phyloP scores from a whole-genome alignment of 2,113 vertebrate genomes.

The Malurus alboscapulatus region DNA sequence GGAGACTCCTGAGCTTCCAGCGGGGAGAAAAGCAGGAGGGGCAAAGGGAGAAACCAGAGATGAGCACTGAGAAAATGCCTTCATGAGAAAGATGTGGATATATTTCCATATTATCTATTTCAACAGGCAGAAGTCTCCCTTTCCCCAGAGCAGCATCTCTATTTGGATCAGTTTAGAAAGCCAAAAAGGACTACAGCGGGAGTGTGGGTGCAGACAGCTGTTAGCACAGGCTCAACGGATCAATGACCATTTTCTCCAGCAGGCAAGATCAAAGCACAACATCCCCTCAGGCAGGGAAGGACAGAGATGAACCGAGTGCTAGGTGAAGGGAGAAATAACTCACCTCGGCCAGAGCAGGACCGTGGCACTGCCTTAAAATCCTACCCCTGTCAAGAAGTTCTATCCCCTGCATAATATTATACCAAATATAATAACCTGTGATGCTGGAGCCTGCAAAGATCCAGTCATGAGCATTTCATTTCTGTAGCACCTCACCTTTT shows the following conservation, averaged over 20 bases:
- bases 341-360: not conserved
- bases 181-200: not conserved
- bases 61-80: not conserved
- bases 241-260: not conserved
- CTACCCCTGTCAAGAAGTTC: not conserved
- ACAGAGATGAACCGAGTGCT: not conserved
- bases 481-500: not conserved
- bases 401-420: not conserved
- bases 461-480: fast-evolving
- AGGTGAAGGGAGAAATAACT: not conserved
- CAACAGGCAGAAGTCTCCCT: not conserved
- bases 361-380: not conserved
- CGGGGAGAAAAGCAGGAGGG: not conserved
- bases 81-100: not conserved
- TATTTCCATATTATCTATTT: not conserved
- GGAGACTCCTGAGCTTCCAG: not conserved
- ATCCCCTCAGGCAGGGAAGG: not conserved
- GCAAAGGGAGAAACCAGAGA: not conserved
- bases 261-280: not conserved
- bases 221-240: not conserved
- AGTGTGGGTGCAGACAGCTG: not conserved
- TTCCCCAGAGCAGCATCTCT: not conserved
- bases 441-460: not conserved
- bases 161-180: not conserved
- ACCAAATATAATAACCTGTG: not conserved